phyloP scores from a whole-genome alignment of 2,888 invertebrate genomes.

The Tricholauxania praeusta region DNA sequence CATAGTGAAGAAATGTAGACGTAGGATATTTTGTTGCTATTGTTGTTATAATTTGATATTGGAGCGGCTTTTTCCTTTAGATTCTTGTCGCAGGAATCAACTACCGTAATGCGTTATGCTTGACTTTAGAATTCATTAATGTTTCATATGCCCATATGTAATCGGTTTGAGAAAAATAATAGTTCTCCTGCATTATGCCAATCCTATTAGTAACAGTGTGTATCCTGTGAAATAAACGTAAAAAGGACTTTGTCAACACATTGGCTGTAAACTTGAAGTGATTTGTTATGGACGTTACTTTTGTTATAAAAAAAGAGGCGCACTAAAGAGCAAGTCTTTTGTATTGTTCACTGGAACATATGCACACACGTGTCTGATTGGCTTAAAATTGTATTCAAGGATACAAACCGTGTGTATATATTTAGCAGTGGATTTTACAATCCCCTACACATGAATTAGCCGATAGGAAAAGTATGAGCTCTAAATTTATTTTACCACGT shows the following conservation, averaged over 20 bases:
- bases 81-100: not conserved
- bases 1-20: not conserved
- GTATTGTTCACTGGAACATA: conserved; percentile 34
- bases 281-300: conserved; percentile 15
- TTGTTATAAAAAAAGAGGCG: conserved; percentile 32
- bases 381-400: conserved; percentile 32
- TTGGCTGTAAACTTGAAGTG: conserved; percentile 16
- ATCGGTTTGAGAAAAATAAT: not conserved
- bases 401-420: no score
- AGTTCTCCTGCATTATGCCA: conserved; percentile 40
- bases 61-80: no score
- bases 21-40: not conserved
- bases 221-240: conserved; percentile 37
- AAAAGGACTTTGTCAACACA: conserved; percentile 44
- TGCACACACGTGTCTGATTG: conserved; percentile 45
- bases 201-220: conserved; percentile 52
- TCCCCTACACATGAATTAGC: no score
- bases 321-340: conserved; percentile 27
- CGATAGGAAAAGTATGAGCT: no score
- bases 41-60: conserved; percentile 11
- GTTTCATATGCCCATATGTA: not conserved
- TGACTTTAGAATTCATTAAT: conserved; percentile 28
- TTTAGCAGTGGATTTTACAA: no score
- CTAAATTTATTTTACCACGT: no score
- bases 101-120: conserved; percentile 36